Evolutionary conservation across 2,113 vertebrate genomes (phyloP).

Genomic region (Microtus ochrogaster): DNA sequence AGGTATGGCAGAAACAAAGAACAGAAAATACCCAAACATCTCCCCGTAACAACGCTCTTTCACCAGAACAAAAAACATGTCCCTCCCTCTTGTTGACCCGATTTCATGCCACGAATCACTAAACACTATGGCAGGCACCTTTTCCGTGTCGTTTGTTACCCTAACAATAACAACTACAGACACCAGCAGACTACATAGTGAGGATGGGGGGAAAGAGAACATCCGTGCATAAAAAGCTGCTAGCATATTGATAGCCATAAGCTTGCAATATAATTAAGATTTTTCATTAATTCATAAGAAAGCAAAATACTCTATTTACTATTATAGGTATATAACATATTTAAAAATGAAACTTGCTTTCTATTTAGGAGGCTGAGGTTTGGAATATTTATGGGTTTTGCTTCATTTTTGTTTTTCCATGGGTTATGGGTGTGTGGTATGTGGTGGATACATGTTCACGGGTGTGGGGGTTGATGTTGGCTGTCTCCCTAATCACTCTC

Average conservation of each 20-base stretch:
- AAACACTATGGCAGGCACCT: neutral
- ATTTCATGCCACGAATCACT: slow-evolving; percentile 1
- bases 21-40: neutral
- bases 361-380: neutral
- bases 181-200: neutral
- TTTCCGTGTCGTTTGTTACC: neutral
- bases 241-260: neutral
- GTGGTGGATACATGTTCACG: neutral
- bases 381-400: neutral
- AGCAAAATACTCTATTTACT: neutral
- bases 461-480: neutral
- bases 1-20: neutral
- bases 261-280: neutral
- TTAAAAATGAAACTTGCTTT: neutral
- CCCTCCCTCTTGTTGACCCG: neutral
- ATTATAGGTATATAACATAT: neutral
- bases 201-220: neutral
- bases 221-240: neutral
- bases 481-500: neutral
- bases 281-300: neutral
- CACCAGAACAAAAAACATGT: neutral
- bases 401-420: neutral
- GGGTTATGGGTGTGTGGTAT: neutral
- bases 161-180: neutral
- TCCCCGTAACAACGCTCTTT: neutral